phyloP scores from a whole-genome alignment of 2,113 vertebrate species.

The Circaetus cinerascens region DNA sequence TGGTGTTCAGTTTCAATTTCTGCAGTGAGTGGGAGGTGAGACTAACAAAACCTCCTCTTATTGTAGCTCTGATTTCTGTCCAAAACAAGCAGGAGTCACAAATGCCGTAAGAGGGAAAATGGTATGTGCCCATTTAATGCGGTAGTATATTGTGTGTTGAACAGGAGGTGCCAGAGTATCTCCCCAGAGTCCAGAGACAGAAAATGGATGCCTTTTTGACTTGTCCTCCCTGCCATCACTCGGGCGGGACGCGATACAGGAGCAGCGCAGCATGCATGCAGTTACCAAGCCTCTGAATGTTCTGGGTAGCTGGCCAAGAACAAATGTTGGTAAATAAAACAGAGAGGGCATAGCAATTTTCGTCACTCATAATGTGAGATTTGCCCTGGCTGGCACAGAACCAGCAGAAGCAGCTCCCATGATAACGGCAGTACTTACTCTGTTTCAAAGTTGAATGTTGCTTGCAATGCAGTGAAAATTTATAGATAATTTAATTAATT shows the following conservation, averaged over 20 bases:
- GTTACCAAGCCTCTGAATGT: neutral
- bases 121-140: neutral
- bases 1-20: neutral
- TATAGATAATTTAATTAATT: neutral
- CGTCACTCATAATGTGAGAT: neutral
- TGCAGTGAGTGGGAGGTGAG: neutral
- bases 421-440: neutral
- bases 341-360: neutral
- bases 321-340: neutral
- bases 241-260: fast-evolving
- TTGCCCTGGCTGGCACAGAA: neutral
- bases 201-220: neutral
- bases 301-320: neutral
- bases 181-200: neutral
- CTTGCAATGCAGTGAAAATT: neutral
- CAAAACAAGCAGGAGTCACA: neutral
- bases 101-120: neutral
- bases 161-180: neutral
- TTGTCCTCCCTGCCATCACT: neutral
- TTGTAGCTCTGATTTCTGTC: neutral
- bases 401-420: neutral
- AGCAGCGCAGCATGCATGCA: fast-evolving
- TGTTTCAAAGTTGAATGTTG: neutral
- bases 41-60: neutral
- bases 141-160: neutral